phyloP scores from a whole-genome alignment of 53 echinoderm and acorn worm genomes.

The Hippasteria phrygiana region DNA sequence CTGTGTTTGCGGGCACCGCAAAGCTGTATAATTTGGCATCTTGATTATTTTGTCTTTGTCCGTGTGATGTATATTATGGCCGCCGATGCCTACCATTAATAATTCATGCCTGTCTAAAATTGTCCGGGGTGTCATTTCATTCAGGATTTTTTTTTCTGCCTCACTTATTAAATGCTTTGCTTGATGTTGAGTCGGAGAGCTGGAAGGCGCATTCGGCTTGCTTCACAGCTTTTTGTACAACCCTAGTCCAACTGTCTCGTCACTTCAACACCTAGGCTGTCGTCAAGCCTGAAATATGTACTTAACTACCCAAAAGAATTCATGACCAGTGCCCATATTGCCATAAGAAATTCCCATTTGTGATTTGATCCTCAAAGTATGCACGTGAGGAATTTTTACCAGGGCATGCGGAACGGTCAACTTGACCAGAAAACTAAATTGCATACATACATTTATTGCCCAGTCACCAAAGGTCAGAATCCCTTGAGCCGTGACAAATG shows the following conservation, averaged over 20 bases:
- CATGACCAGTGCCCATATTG: no score
- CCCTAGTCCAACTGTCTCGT: no score
- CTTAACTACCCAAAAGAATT: no score
- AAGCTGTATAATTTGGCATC: constrained; percentile 20
- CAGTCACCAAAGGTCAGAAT: not conserved
- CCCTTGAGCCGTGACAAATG: no score
- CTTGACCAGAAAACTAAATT: constrained; percentile 8
- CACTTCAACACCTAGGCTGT: no score
- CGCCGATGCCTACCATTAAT: not conserved
- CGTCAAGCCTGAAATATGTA: no score
- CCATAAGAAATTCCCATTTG: no score
- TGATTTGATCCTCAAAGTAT: no score
- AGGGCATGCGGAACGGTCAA: not conserved
- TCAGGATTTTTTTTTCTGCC: not conserved
- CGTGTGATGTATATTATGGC: constrained; percentile 28
- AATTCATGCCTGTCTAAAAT: constrained; percentile 29
- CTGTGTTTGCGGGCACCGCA: not conserved
- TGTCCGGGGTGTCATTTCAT: not conserved
- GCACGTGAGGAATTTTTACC: not conserved
- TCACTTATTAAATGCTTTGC: not conserved
- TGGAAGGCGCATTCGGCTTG: no score
- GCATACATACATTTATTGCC: constrained; percentile 54
- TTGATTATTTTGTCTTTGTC: constrained; percentile 22
- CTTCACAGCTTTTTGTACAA: no score
- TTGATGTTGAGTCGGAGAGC: not conserved